These are phyloP conservation scores for Dyspetes luteomarginatus DNA, from an alignment of 2,888 invertebrate species.

Conservation along the genomic window DNA sequence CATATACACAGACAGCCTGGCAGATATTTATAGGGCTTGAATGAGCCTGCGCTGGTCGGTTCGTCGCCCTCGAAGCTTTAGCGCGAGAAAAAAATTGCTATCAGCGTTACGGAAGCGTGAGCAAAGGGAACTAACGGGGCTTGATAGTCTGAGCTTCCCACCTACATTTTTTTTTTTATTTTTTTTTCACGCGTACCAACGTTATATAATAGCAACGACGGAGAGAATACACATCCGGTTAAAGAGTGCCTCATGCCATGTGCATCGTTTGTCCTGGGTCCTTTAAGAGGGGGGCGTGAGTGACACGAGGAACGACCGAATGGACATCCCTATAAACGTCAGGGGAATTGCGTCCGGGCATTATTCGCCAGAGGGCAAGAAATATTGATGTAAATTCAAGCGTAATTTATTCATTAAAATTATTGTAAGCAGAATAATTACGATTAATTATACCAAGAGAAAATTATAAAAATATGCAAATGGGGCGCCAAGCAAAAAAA, in stretches of 20 bases:
- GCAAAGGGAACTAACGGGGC: conserved; percentile 28
- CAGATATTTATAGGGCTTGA: conserved; percentile 51
- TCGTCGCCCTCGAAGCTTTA: conserved; percentile 36
- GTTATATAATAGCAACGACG: conserved; percentile 6
- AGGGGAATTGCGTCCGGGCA: background rate
- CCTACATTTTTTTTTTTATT: background rate
- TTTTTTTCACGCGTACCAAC: background rate
- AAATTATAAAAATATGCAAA: no score
- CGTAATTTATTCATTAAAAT: no score
- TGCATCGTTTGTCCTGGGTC: conserved; percentile 36
- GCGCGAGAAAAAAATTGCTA: conserved; percentile 17
- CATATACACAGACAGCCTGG: background rate
- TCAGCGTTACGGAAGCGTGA: conserved; percentile 52
- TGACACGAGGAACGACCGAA: conserved; percentile 24
- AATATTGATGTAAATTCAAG: no score
- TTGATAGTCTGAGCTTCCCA: background rate
- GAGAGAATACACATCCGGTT: conserved; percentile 36
- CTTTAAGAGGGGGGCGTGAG: conserved; percentile 28
- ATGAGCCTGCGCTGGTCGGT: conserved; percentile 32
- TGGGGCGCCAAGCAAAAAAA: no score
- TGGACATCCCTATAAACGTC: conserved; percentile 32
- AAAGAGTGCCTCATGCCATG: conserved; percentile 17
- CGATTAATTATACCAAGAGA: no score
- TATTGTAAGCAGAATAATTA: no score
- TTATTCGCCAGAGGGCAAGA: background rate